phyloP scores from a whole-genome alignment of 1,140 invertebrate genomes.

The Callitettix versicolor region DNA sequence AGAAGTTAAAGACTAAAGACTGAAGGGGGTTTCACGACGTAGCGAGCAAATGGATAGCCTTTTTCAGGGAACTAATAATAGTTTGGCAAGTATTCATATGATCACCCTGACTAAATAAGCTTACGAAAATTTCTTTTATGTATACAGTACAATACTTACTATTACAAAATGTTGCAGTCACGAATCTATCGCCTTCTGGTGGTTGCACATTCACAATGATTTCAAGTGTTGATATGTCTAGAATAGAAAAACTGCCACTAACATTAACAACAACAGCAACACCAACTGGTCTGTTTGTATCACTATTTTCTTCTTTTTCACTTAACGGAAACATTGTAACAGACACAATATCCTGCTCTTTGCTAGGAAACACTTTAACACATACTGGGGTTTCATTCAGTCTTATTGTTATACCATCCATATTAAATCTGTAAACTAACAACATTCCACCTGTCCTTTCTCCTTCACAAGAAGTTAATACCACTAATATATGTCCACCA shows the following conservation, averaged over 20 bases:
- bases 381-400: slow-evolving; percentile 48
- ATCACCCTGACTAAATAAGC: too few relatives aligned
- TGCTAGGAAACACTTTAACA: slow-evolving; percentile 42
- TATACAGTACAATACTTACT: slow-evolving; percentile 42
- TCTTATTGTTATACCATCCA: slow-evolving; percentile 35
- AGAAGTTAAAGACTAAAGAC: too few relatives aligned
- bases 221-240: slow-evolving; percentile 51
- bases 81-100: too few relatives aligned
- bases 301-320: slow-evolving; percentile 32
- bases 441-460: slow-evolving; percentile 8
- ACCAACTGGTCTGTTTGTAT: slow-evolving; percentile 27
- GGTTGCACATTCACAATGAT: slow-evolving; percentile 45
- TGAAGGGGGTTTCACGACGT: too few relatives aligned
- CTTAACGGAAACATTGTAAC: slow-evolving; percentile 45
- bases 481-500: slow-evolving; percentile 50
- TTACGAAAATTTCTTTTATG: too few relatives aligned
- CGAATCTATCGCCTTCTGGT: slow-evolving; percentile 54
- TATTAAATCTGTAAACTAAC: slow-evolving; percentile 15
- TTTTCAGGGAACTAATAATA: too few relatives aligned
- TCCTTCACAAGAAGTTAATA: slow-evolving; percentile 36
- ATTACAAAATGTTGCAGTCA: slow-evolving; percentile 64
- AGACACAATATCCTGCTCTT: slow-evolving; percentile 42
- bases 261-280: slow-evolving; percentile 47
- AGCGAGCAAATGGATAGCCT: too few relatives aligned
- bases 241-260: slow-evolving; percentile 55